Base-by-base conservation (phyloP, 2,113 vertebrate genomes). In the Pleuronectes platessa region DNA sequence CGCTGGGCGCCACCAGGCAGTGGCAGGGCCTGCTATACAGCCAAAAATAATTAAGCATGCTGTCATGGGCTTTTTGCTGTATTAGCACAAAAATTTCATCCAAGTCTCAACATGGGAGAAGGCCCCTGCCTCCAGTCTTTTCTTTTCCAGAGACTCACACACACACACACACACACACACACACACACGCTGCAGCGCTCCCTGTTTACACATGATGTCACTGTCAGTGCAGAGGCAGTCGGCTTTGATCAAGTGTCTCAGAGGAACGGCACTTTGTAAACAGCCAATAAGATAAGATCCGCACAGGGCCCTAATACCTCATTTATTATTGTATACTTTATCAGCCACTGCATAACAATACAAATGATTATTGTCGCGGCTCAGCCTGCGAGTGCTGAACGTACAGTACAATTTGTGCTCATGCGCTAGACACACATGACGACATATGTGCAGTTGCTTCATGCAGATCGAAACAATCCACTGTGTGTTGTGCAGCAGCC, bases 41-140 rank as follows among this genome's bases (percentile, higher is more conserved):
- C 90, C 91, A 87, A 89, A 89, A 89, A 94, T 94, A 93, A 94
- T 94, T 92, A 94, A 94, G 91, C 93, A 88, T 62, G 86, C 89
- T 94, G 93, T 94, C 91, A 93, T 71, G 47, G 69, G 80, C 74
- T 86, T 94, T 94, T 90, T 91, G 93, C 93, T 92, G 88, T 88
- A 88, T 91, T 82, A 42, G 93, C 93, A 93, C 82, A 90, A 93
- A 93, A 90, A 86, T 67, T 86, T 88, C 88, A 88, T 93, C 91
- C 92, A 91, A 92, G 86, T 85, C 90, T 91, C 91, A 93, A 92
- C 92, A 89, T 92, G 93, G 92, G 92, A 93, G 91, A 92, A 86
- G 83, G 88, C 91, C 87, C 78, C 86, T 90, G 89, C 89, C 88
- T 91, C 85, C 74, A 82, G 90, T 85, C 76, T 84, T 74, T 47